Evolutionary conservation across 1,140 invertebrate genomes (phyloP).

Genomic region (Wasmannia auropunctata): DNA sequence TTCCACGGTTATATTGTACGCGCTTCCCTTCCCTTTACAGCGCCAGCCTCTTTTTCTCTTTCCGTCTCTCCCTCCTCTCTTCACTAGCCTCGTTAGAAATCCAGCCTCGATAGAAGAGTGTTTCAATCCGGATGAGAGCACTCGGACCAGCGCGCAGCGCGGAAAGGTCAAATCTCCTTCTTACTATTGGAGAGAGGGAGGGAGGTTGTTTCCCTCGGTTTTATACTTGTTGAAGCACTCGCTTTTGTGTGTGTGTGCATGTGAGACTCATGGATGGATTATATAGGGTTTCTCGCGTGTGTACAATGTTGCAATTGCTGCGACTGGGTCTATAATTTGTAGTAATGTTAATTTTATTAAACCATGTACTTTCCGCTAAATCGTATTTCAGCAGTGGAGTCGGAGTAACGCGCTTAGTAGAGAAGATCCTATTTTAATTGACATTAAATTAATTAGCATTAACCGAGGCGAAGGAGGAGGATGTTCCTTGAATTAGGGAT

Average conservation of each 20-base stretch:
- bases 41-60: neutral
- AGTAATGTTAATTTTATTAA: slow-evolving; percentile 35
- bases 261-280: neutral
- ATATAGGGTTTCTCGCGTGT: neutral
- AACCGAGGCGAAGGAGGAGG: neutral
- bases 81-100: slow-evolving; percentile 45
- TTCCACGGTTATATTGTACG: slow-evolving; percentile 71
- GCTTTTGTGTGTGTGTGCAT: neutral
- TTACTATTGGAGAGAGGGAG: neutral
- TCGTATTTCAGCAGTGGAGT: neutral
- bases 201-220: slow-evolving; percentile 46
- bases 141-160: slow-evolving; percentile 22
- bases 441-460: slow-evolving; percentile 65
- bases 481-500: slow-evolving; percentile 38
- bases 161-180: slow-evolving; percentile 40
- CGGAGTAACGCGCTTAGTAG: neutral
- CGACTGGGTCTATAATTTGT: neutral
- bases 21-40: neutral
- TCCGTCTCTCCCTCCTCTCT: slow-evolving; percentile 16
- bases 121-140: slow-evolving; percentile 62
- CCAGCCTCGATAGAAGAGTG: slow-evolving; percentile 58
- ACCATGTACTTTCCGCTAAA: neutral
- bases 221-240: slow-evolving; percentile 55
- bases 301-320: neutral
- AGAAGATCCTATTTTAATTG: slow-evolving; percentile 51